Evolutionary conservation across 1,140 invertebrate genomes (phyloP), one percentile per base, ranked within the genome.

Genomic region (Aphaenogaster ashmeadi): DNA sequence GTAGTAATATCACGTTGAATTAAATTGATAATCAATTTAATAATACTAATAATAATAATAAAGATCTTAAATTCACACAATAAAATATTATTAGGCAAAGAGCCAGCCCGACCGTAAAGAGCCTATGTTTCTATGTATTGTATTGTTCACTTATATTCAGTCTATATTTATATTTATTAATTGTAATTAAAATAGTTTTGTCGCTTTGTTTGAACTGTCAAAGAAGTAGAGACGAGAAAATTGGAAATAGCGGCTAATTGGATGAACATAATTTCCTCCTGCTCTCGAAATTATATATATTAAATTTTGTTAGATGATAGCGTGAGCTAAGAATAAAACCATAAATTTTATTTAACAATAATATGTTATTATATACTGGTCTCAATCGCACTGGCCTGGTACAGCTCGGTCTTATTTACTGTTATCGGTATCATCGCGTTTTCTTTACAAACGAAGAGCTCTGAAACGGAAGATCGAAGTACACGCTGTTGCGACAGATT

Each of bases 381-480:
- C 2, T 56, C 21, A 56, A 74, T 38, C n/a, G 2, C 18, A 21
- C 33, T 9, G 18, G 18, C 15, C 15, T 36, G 47, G 9, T 52
- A 71, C 8, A 47, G 36, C 0, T 67, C 44, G 11, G 13, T 77
- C 9, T 67, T 80, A 54, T 27, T 13, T 83, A 36, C 3, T 44
- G 15, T 52, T 13, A 27, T 58, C 33, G 15, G 13, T 54, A 81
- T 71, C 69, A 83, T 83, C 21, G 6, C 7, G 21, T 47, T 5
- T 58, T 36, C 15, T 38, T 66, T 21, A 36, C 2, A 44, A 58
- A 44, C 3, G n/a, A 36, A 33, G 66, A 47, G 50, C 33, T 56
- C n/a, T 36, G 41, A 6, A 72, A 11, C 79, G 41, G 50, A 67
- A 67, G 62, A 86, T 86, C 84, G 38, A 86, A 86, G 84, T 72